These are phyloP conservation scores for Eulithis testata DNA, from an alignment of 2,888 invertebrate genomes.

Conservation along the genomic window DNA sequence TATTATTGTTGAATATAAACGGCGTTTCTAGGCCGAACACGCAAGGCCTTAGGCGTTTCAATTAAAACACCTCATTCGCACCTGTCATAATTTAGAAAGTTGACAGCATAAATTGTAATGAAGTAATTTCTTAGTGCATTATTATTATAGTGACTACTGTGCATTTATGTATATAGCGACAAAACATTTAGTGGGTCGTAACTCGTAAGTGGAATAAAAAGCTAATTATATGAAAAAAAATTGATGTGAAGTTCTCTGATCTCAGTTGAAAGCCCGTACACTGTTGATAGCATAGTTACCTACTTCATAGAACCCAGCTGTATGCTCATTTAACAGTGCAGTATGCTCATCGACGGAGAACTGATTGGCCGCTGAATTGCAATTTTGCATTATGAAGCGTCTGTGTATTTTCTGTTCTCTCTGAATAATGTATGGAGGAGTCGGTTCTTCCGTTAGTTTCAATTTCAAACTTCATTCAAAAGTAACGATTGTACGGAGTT, in stretches of 20 bases:
- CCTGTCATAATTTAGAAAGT: constrained; percentile 59
- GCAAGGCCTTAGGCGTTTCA: constrained; percentile 55
- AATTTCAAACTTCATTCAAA: neutral
- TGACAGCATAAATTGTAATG: constrained; percentile 48
- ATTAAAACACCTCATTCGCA: constrained; percentile 59
- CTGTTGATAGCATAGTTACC: no score
- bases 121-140: constrained; percentile 48
- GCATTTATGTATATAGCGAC: constrained; percentile 26
- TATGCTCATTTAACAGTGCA: neutral
- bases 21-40: constrained; percentile 47
- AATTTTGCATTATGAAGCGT: neutral
- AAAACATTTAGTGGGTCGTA: constrained; percentile 22
- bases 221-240: constrained; percentile 8
- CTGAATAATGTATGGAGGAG: neutral
- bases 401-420: neutral
- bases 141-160: constrained; percentile 42
- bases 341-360: constrained; percentile 1
- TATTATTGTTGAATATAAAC: constrained; percentile 41
- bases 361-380: constrained; percentile 8
- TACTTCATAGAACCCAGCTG: neutral
- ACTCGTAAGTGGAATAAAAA: constrained; percentile 2
- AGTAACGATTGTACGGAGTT: neutral
- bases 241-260: no score
- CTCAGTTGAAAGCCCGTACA: no score
- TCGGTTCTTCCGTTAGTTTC: neutral